These are phyloP conservation scores for Harmothoe impar DNA, from an alignment of 2,888 invertebrate species.

Conservation along the genomic window DNA sequence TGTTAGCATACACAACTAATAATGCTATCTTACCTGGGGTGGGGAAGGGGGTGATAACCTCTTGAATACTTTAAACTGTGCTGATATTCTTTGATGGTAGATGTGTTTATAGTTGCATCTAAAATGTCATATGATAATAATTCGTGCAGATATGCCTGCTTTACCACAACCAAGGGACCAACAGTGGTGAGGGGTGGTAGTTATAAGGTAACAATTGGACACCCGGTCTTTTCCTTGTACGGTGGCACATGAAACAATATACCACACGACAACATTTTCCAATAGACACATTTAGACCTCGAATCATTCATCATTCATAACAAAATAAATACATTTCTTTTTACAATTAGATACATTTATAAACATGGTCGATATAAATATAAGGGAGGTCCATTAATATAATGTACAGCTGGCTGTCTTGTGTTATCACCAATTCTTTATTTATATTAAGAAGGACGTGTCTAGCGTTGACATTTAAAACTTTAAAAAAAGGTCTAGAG, in stretches of 20 bases:
- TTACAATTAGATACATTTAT: conserved; percentile 56
- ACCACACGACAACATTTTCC: conserved; percentile 50
- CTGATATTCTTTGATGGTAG: neutral
- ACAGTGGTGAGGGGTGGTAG: neutral
- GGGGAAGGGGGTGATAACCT: too few relatives aligned
- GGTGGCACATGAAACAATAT: conserved; percentile 40
- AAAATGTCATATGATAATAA: neutral
- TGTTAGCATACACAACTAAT: neutral
- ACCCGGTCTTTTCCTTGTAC: conserved; percentile 47
- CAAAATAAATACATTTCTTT: conserved; percentile 62
- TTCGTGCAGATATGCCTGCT: neutral
- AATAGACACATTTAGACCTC: conserved; percentile 3
- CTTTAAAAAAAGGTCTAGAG: neutral
- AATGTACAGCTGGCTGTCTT: conserved; percentile 52
- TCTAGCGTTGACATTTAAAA: conserved; percentile 42
- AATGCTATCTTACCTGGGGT: neutral
- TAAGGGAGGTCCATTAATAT: conserved; percentile 56
- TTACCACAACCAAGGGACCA: conserved; percentile 11
- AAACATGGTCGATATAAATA: conserved; percentile 60
- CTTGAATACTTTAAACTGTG: neutral
- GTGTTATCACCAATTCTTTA: conserved; percentile 50
- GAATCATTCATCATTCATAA: conserved; percentile 50
- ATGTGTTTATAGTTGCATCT: neutral
- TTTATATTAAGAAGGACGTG: conserved; percentile 20
- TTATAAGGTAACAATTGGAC: neutral